phyloP scores from a whole-genome alignment of 2,888 invertebrate genomes.

The Ptilodon capucinus region DNA sequence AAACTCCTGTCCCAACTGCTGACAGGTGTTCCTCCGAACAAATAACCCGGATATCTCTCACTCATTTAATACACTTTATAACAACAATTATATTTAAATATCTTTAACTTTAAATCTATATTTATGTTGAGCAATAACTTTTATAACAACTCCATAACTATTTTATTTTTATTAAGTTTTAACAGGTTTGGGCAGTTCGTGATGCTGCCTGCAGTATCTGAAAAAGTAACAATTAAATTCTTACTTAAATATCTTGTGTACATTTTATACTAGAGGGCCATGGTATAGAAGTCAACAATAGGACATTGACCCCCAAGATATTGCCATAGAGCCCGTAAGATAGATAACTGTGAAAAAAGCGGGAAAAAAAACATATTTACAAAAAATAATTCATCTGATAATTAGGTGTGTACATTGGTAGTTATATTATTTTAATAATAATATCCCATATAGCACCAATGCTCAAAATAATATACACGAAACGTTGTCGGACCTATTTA shows the following conservation, averaged over 20 bases:
- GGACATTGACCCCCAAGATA: background rate
- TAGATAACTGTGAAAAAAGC: slow-evolving; percentile 16
- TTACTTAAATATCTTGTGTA: background rate
- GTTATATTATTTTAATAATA: too few relatives aligned
- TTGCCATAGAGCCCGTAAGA: slow-evolving; percentile 5
- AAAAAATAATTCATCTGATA: too few relatives aligned
- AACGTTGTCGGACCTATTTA: too few relatives aligned
- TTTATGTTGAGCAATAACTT: slow-evolving; percentile 52
- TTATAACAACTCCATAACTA: slow-evolving; percentile 40
- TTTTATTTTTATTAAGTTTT: slow-evolving; percentile 25
- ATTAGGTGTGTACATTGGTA: too few relatives aligned
- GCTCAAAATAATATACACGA: too few relatives aligned
- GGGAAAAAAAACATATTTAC: too few relatives aligned
- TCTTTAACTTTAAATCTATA: slow-evolving; percentile 7
- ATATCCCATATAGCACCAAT: too few relatives aligned
- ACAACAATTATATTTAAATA: slow-evolving; percentile 7
- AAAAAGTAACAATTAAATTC: slow-evolving; percentile 6
- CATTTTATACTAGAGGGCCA: background rate
- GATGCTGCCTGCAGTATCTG: slow-evolving; percentile 11
- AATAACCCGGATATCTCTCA: slow-evolving; percentile 72
- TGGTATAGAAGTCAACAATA: too few relatives aligned
- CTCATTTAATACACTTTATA: slow-evolving; percentile 56
- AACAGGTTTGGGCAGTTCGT: slow-evolving; percentile 19
- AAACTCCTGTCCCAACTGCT: slow-evolving; percentile 78
- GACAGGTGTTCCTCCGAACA: slow-evolving; percentile 75